Percentiles rank a stretch among this genome's conserved stretches.
phyloP scores from a whole-genome alignment of 1,140 invertebrate species.

The Drosophila jambulina region DNA sequence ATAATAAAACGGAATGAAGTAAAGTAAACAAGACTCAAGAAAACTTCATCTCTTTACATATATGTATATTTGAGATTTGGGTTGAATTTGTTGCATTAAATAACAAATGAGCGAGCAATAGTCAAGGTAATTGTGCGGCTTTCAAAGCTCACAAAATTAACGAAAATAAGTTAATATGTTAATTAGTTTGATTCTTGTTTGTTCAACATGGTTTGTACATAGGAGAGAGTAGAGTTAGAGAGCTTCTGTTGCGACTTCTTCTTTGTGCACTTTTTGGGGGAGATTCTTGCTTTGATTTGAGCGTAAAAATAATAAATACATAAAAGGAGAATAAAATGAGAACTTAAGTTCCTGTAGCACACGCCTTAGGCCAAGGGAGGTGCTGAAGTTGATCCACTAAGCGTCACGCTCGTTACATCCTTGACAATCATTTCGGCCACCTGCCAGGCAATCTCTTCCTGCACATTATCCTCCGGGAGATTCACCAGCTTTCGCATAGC shows the following conservation, averaged over 20 bases:
- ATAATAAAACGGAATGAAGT: conserved; percentile 51
- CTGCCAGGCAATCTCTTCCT: conserved; percentile 97
- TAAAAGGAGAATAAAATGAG: conserved; percentile 7
- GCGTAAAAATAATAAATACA: conserved; percentile 29
- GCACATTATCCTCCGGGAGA: conserved; percentile 93
- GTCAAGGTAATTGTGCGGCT: conserved; percentile 19
- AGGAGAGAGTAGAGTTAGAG: conserved; percentile 19
- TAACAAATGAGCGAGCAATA: conserved; percentile 53
- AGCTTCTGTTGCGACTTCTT: conserved; percentile 34
- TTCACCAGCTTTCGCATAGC: conserved; percentile 92
- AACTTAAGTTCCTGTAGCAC: conserved; percentile 33
- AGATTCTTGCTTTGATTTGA: conserved; percentile 36
- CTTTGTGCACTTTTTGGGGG: conserved; percentile 26
- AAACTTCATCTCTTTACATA: conserved; percentile 2
- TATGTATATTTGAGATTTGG: conserved; percentile 20
- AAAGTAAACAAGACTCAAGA: conserved; percentile 33
- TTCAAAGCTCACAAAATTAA: conserved; percentile 35
- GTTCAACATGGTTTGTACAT: conserved; percentile 50
- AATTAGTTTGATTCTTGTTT: conserved; percentile 20
- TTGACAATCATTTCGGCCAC: conserved; percentile 97
- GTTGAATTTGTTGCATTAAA: conserved; percentile 35
- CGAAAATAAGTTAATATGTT: conserved; percentile 33
- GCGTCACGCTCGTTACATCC: conserved; percentile 94
- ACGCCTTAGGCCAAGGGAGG: conserved; percentile 1
- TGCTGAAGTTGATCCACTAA: conserved; percentile 84